These are phyloP conservation scores for Orchestes rusci DNA, from an alignment of 2,888 invertebrate species.

Conservation along the genomic window DNA sequence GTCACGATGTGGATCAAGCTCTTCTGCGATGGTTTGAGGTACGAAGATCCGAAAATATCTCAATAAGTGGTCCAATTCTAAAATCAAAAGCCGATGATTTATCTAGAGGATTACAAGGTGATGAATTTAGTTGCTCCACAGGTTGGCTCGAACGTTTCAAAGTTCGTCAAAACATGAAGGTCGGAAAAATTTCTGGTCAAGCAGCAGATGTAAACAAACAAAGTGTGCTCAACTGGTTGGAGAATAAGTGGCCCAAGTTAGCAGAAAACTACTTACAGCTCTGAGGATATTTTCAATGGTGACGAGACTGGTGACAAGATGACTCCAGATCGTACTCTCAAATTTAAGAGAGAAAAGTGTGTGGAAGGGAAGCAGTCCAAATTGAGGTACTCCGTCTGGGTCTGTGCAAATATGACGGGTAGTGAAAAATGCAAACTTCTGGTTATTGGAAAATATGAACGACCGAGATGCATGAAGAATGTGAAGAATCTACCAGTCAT, in stretches of 20 bases:
- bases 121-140: background rate
- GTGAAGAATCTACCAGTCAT: slow-evolving; percentile 23
- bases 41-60: background rate
- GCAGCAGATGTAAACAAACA: background rate
- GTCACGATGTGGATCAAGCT: too few relatives aligned
- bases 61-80: background rate
- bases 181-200: background rate
- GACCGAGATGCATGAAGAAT: slow-evolving; percentile 31
- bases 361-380: slow-evolving; percentile 30
- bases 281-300: too few relatives aligned
- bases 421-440: slow-evolving; percentile 31
- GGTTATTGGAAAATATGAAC: slow-evolving; percentile 33
- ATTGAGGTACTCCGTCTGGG: slow-evolving; percentile 28
- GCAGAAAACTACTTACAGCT: background rate
- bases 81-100: background rate
- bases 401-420: slow-evolving; percentile 30
- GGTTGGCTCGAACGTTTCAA: background rate
- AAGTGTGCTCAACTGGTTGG: background rate
- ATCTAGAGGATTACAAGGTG: background rate
- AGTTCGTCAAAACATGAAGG: background rate
- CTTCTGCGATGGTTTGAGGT: background rate
- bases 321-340: slow-evolving; percentile 19
- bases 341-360: slow-evolving; percentile 31
- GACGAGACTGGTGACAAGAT: background rate
- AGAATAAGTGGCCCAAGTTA: background rate